These are phyloP conservation scores for Anguilla marmorata DNA, from an alignment of 2,797 vertebrate species.

Conservation along the genomic window DNA sequence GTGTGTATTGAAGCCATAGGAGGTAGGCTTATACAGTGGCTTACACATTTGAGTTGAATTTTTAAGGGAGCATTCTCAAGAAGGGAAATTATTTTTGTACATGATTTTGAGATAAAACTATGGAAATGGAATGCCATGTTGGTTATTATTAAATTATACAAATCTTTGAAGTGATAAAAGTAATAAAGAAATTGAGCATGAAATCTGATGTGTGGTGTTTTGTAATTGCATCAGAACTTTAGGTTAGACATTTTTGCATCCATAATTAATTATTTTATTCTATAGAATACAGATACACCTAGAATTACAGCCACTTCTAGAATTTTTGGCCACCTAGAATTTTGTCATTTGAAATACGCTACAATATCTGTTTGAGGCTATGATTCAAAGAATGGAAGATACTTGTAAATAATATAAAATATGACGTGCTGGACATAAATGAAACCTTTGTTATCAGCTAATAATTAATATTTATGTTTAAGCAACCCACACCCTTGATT, in stretches of 20 bases:
- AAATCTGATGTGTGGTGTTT: background rate
- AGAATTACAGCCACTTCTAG: background rate
- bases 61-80: background rate
- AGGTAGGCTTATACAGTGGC: background rate
- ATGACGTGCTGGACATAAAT: background rate
- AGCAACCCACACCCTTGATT: too few species aligned
- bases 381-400: background rate
- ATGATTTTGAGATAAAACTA: background rate
- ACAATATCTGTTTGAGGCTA: background rate
- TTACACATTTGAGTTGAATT: background rate
- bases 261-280: background rate
- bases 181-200: constrained; percentile 2
- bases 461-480: background rate
- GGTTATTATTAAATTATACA: background rate
- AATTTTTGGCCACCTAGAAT: background rate
- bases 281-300: background rate
- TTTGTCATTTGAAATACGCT: background rate
- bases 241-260: background rate
- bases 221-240: background rate
- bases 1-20: background rate
- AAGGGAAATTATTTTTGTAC: background rate
- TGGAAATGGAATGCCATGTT: background rate
- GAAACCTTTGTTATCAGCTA: background rate
- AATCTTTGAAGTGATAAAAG: background rate
- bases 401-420: background rate